A percentile compares a stretch with the other conserved stretches of the same genome.
Evolutionary conservation across 1,140 invertebrate species (phyloP).

Genomic region (Drosophila punjabiensis): DNA sequence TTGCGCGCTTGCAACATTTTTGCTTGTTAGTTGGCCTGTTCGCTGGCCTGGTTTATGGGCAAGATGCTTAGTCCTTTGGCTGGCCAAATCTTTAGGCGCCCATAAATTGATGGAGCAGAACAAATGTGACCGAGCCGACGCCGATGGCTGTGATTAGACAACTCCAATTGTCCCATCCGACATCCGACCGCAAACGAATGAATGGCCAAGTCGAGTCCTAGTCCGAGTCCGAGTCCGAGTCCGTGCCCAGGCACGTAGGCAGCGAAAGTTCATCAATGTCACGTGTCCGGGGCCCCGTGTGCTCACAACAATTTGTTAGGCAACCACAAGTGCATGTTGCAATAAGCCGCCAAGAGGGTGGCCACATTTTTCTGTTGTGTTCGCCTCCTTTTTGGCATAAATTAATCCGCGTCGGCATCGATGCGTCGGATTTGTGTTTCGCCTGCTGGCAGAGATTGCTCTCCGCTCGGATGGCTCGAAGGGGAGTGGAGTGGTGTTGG

Average conservation of each 20-base stretch:
- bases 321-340: constrained; percentile 59
- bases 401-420: constrained; percentile 76
- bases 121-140: constrained; percentile 44
- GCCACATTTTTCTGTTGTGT: constrained; percentile 24
- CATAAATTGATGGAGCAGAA: constrained; percentile 68
- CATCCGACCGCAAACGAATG: constrained; percentile 46
- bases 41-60: constrained; percentile 63
- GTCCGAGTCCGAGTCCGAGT: neutral
- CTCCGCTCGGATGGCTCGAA: constrained; percentile 21
- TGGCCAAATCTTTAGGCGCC: constrained; percentile 67
- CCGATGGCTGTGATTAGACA: constrained; percentile 74
- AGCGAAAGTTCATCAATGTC: constrained; percentile 80
- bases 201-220: constrained; percentile 33
- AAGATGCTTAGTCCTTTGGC: constrained; percentile 20
- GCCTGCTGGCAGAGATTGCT: constrained; percentile 66
- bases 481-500: neutral
- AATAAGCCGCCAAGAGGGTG: constrained; percentile 60
- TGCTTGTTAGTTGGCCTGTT: constrained; percentile 68
- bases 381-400: constrained; percentile 55
- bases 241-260: constrained; percentile 40
- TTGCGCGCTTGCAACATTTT: constrained; percentile 64
- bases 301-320: constrained; percentile 72
- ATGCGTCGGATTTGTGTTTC: constrained; percentile 71
- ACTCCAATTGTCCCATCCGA: constrained; percentile 55
- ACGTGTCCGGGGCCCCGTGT: constrained; percentile 46